Evolutionary conservation across 1,140 invertebrate species (phyloP), one percentile per base, ranked within the genome.

Genomic region (Bombus sibiricus): DNA sequence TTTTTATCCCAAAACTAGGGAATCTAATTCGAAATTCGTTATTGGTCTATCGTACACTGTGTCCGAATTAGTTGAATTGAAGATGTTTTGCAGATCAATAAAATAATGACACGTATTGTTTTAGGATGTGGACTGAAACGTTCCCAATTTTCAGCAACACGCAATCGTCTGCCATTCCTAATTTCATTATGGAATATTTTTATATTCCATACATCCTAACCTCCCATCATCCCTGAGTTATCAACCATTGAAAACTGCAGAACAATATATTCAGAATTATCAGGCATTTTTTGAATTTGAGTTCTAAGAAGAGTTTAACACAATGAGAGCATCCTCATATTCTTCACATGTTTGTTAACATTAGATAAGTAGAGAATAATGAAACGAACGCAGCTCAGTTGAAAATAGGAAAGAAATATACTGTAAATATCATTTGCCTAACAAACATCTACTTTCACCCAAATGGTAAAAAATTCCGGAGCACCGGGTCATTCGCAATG

Each of bases 211-310:
- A 25, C 22, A 25, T 0, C 22, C 10, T 57, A 59, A 59, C 10
- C 59, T 62, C 28, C 3, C 28, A n/a, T 22, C 15, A 9, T 34
- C 2, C 4, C 8, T 1, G 9, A 13, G 12, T 43, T 13, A 43
- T 43, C 43, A 1, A 47, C 13, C 43, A 5, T 47, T 0, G 43
- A 5, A 47, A 5, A 15, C 43, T 15, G 43, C 13, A 5, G 43
- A 43, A 13, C 43, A 9, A 43, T 15, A 43, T 43, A 13, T 43
- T 43, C 41, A 13, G 12, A 28, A 59, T 59, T 18, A 34, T 34
- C 22, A 6, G 4, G 0, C 0, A 43, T 43, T 43, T 43, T 3
- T 0, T 43, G 12, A 43, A 4, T 43, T 13, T 13, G 0, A 43
- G 12, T 43, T 15, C 43, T 43, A 0, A 43, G 43, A 15, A 15